Percentiles rank a stretch among this genome's conserved stretches.
Evolutionary conservation across 1,140 invertebrate species (phyloP).

Genomic region (Stegodyphus mimosarum): DNA sequence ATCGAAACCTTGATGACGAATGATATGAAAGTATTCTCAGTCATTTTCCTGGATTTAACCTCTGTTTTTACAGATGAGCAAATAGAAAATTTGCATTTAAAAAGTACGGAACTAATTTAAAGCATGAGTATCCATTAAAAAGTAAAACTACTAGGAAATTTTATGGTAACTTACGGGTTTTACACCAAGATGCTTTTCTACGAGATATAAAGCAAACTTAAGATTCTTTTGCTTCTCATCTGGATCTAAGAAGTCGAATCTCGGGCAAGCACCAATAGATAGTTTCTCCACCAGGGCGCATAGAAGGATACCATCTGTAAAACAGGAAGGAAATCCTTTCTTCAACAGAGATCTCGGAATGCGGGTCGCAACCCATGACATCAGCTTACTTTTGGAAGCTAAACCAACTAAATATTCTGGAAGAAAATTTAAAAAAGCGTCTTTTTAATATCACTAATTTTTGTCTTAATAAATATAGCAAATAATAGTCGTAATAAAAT

Average conservation of each 20-base stretch:
- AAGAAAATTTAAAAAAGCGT: not conserved
- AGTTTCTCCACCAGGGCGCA: slow-evolving; percentile 68
- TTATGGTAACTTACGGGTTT: slow-evolving; percentile 63
- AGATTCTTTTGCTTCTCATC: slow-evolving; percentile 67
- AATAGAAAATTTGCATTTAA: too few relatives aligned
- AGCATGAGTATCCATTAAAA: too few relatives aligned
- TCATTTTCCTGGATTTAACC: too few relatives aligned
- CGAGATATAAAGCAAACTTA: slow-evolving; percentile 66
- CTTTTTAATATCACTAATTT: not conserved
- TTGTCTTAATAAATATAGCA: too few relatives aligned
- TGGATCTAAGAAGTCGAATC: slow-evolving; percentile 66
- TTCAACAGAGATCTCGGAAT: not conserved
- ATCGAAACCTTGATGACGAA: too few relatives aligned
- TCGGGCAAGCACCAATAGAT: slow-evolving; percentile 67
- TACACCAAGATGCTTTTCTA: slow-evolving; percentile 66
- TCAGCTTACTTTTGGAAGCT: not conserved
- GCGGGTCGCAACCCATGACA: not conserved
- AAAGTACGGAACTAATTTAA: too few relatives aligned
- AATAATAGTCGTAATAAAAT: too few relatives aligned
- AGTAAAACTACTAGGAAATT: too few relatives aligned
- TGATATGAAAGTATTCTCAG: too few relatives aligned
- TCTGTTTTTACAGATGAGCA: too few relatives aligned
- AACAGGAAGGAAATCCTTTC: slow-evolving; percentile 57
- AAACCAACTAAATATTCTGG: not conserved
- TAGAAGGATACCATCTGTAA: slow-evolving; percentile 68